phyloP scores from a whole-genome alignment of 2,888 invertebrate genomes.

The Leptopilina myrica region DNA sequence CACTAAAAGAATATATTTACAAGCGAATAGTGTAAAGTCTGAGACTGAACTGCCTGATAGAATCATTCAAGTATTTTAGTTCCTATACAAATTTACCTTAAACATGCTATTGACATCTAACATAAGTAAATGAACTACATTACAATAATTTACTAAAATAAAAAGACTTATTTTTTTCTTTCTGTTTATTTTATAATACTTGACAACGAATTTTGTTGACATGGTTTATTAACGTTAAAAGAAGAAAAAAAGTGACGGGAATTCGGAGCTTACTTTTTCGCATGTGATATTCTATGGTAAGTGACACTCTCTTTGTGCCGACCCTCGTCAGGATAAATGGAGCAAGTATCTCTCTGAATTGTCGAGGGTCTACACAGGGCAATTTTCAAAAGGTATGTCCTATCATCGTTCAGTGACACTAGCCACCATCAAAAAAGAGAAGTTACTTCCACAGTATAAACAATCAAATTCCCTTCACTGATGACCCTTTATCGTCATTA shows the following conservation, averaged over 20 bases:
- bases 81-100: no score
- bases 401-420: slow-evolving; percentile 26
- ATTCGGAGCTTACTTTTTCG: slow-evolving; percentile 13
- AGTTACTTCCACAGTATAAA: not conserved
- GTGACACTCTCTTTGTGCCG: slow-evolving; percentile 34
- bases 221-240: slow-evolving; percentile 19
- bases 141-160: no score
- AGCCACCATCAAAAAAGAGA: slow-evolving; percentile 18
- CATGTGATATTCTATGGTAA: slow-evolving; percentile 29
- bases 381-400: slow-evolving; percentile 22
- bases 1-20: no score
- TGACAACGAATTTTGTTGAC: slow-evolving; percentile 34
- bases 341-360: slow-evolving; percentile 25
- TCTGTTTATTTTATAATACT: not conserved
- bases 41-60: no score
- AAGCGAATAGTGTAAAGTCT: no score
- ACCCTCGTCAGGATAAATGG: slow-evolving; percentile 41
- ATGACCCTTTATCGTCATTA: not conserved
- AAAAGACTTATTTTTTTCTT: not conserved
- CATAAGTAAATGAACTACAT: no score
- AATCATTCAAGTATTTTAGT: no score
- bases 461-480: not conserved
- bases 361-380: slow-evolving; percentile 26
- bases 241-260: slow-evolving; percentile 20
- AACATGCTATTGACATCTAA: no score